phyloP scores from a whole-genome alignment of 2,888 invertebrate species.

The Diarsia rubi region DNA sequence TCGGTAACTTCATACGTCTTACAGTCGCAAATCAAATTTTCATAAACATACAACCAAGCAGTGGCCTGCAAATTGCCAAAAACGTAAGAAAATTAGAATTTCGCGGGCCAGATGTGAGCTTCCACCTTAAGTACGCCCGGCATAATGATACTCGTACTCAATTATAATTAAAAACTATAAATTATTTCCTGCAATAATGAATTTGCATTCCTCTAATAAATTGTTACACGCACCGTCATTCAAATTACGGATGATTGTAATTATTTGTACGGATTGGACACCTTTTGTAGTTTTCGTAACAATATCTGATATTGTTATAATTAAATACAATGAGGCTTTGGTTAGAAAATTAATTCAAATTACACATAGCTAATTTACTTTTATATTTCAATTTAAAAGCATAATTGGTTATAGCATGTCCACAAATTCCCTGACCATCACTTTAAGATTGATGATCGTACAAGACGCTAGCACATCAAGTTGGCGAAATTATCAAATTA shows the following conservation, averaged over 20 bases:
- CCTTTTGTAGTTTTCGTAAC: neutral
- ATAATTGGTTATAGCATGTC: too few relatives aligned
- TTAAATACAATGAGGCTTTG: neutral
- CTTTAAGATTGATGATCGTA: neutral
- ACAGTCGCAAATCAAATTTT: too few relatives aligned
- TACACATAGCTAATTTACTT: neutral
- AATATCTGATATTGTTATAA: neutral
- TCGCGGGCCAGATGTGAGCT: too few relatives aligned
- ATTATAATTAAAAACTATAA: conserved; percentile 26
- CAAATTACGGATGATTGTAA: conserved; percentile 28
- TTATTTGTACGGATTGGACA: neutral
- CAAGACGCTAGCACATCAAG: too few relatives aligned
- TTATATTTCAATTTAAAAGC: neutral
- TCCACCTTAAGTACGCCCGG: conserved; percentile 4
- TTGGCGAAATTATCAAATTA: too few relatives aligned
- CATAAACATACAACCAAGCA: too few relatives aligned
- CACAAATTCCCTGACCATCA: neutral
- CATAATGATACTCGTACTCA: conserved; percentile 25
- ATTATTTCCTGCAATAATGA: conserved; percentile 42
- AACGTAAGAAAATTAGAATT: too few relatives aligned
- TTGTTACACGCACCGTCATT: conserved; percentile 25
- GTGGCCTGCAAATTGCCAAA: too few relatives aligned
- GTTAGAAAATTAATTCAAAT: neutral
- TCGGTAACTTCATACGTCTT: too few relatives aligned
- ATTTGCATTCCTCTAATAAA: conserved; percentile 55